phyloP scores from a whole-genome alignment of 2,797 vertebrate species.

The Hyperoplus lanceolatus region DNA sequence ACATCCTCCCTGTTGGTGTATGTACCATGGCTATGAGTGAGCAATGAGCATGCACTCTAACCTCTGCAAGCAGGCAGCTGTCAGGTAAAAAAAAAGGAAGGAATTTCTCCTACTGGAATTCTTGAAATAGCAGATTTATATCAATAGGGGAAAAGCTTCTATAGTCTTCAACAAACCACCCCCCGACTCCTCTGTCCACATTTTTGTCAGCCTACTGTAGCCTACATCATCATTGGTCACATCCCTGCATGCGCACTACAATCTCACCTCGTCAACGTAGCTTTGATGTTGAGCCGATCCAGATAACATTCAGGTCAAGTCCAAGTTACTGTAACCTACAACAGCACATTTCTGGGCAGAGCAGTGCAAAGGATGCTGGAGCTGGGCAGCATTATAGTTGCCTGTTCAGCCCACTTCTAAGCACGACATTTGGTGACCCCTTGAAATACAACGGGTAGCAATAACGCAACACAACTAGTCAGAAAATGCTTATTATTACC shows the following conservation, averaged over 20 bases:
- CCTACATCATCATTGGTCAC: constrained; percentile 36
- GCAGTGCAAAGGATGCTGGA: constrained; percentile 58
- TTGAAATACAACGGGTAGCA: constrained; percentile 14
- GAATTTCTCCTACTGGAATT: neutral
- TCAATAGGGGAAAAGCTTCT: constrained; percentile 4
- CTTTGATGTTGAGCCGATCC: constrained; percentile 72
- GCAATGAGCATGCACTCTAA: constrained; percentile 29
- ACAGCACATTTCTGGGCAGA: constrained; percentile 57
- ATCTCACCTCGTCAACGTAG: constrained; percentile 51
- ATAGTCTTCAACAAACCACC: constrained; percentile 22
- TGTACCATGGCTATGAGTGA: neutral
- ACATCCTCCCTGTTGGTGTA: constrained; percentile 23
- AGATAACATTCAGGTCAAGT: constrained; percentile 81
- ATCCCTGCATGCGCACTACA: constrained; percentile 50
- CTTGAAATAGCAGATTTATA: neutral
- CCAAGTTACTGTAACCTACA: constrained; percentile 62
- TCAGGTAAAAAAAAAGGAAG: neutral
- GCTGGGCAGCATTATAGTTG: constrained; percentile 29
- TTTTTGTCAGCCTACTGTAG: constrained; percentile 27
- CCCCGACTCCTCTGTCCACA: constrained; percentile 1
- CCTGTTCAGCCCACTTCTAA: constrained; percentile 25
- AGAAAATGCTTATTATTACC: constrained; percentile 26
- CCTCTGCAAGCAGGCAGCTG: constrained; percentile 41
- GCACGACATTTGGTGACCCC: constrained; percentile 6
- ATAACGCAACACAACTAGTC: constrained; percentile 64